Base-by-base conservation (phyloP, 2,113 vertebrate genomes). In the Myotis yumanensis region DNA sequence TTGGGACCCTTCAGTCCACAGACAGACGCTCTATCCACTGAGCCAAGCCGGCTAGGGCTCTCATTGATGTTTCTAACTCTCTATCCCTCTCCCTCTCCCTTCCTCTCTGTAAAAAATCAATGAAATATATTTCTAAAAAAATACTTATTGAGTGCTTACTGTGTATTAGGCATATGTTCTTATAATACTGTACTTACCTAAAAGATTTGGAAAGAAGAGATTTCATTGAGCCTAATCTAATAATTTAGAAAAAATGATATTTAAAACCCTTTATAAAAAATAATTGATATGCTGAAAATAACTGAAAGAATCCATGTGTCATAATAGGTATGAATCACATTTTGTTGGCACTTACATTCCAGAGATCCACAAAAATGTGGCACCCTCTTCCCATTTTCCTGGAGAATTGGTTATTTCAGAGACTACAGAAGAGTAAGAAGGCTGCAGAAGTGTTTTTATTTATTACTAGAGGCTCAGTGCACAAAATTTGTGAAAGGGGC, bases 341-440 rank as follows among this genome's bases (percentile, higher is more conserved):
- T 83, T 88, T 71, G 51, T 93, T 95, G 37, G 4, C 46, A 80
- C 3, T 88, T 73, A 30, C 25, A 59, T 79, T 66, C 64, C 40
- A 85, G 57, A 93, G 48, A 82, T 52, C 59, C 23, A 51, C 48
- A 28, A 72, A 69, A 68, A 32, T 54, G 28, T 86, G 51, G 35
- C 32, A 89, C 51, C 35, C 7, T 68, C 40, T 77, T 62, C 59
- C 10, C 20, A 83, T 77, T 83, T 73, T 75, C 89, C 66, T 54
- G 43, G 54, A 94, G 62, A 91, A 92, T 15, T 52, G 16, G 15
- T 92, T 84, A 75, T 95, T 93, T 59, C 46, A 83, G 46, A 82
- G 35, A 92, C 54, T 40, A 81, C 4, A 51, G 25, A 88, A 95
- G 51, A 72, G 25, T 9, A 75, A 73, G 14, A 62, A 7, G 37